phyloP scores from a whole-genome alignment of 2,113 vertebrate genomes.

The Ranitomeya imitator region DNA sequence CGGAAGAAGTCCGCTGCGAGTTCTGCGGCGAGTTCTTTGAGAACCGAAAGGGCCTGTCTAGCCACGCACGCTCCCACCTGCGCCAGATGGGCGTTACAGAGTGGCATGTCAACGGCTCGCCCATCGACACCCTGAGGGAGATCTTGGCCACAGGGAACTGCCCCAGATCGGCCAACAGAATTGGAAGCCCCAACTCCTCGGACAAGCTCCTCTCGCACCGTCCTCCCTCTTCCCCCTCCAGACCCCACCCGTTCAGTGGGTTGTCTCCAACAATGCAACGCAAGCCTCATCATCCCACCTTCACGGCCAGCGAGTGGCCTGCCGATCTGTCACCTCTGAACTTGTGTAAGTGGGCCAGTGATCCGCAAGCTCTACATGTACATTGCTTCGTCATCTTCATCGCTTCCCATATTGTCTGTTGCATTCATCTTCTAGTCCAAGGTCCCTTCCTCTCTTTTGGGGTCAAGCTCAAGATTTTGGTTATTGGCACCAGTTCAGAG shows the following conservation, averaged over 20 bases:
- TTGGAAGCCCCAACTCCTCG: constrained; percentile 58
- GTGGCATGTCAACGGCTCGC: constrained; percentile 93
- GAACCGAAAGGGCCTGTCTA: constrained; percentile 92
- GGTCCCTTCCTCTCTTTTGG: not conserved
- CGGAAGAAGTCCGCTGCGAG: constrained; percentile 91
- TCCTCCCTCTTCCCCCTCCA: constrained; percentile 53
- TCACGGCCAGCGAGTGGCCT: constrained; percentile 61
- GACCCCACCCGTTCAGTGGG: constrained; percentile 44
- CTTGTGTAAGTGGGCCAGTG: constrained; percentile 66
- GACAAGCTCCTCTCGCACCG: constrained; percentile 56
- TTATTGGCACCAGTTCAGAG: not conserved
- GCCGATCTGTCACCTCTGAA: constrained; percentile 75
- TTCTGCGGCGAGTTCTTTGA: constrained; percentile 96
- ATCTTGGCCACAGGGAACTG: constrained; percentile 64
- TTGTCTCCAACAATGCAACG: constrained; percentile 55
- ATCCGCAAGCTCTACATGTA: constrained; percentile 34
- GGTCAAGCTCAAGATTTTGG: not conserved
- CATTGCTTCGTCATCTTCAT: constrained; percentile 42
- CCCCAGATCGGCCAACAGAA: constrained; percentile 49
- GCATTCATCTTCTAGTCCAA: constrained; percentile 36
- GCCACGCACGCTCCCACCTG: constrained; percentile 91
- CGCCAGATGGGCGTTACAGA: constrained; percentile 95
- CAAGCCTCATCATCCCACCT: constrained; percentile 59
- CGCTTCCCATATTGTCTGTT: constrained; percentile 46
- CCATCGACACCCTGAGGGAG: constrained; percentile 91